Conservation (phyloP, 2,797 vertebrate genomes). For the Pygocentrus nattereri region DNA sequence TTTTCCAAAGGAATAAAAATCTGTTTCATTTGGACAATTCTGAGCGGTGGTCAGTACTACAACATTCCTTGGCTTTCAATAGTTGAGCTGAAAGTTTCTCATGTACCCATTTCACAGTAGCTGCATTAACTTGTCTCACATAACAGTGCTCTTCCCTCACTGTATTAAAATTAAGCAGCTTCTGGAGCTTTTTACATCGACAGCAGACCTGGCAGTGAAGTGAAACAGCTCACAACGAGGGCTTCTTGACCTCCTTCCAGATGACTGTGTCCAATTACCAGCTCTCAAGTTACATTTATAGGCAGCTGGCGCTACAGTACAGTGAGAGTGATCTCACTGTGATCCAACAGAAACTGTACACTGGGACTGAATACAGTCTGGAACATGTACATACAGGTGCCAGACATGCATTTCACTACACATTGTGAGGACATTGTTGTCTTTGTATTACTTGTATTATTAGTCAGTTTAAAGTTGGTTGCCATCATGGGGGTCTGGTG, state of each 20-base stretch:
- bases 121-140: not conserved
- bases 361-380: slow-evolving; percentile 2
- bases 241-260: slow-evolving; percentile 45
- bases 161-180: not conserved
- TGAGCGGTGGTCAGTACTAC: no score
- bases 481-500: not conserved
- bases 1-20: not conserved
- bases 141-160: not conserved
- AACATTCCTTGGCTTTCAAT: not conserved
- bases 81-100: not conserved
- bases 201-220: not conserved
- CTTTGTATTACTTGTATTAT: not conserved
- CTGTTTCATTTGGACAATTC: not conserved
- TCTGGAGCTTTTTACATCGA: slow-evolving; percentile 13
- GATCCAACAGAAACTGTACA: slow-evolving; percentile 17
- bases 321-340: not conserved
- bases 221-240: not conserved
- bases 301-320: slow-evolving; percentile 28
- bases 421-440: not conserved
- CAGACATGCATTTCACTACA: not conserved
- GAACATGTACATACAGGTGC: not conserved
- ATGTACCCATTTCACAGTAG: not conserved
- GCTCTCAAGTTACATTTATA: slow-evolving; percentile 43
- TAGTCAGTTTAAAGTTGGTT: not conserved
- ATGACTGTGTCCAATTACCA: slow-evolving; percentile 48